Conservation (phyloP, 2,888 invertebrate species). For the Spilarctia lutea region DNA sequence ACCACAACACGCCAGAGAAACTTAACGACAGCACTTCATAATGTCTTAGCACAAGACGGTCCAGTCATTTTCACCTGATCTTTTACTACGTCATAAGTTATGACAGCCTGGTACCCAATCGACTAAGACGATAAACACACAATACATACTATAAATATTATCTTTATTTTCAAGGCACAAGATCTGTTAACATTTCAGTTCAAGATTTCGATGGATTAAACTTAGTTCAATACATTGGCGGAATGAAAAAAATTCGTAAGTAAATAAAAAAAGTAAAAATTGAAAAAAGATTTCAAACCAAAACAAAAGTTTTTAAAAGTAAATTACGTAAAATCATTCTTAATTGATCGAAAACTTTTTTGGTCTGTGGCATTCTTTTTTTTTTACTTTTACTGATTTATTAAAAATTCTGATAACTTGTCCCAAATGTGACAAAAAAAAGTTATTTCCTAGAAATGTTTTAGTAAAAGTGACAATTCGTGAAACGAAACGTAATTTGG, state of each 20-base stretch:
- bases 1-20: neutral
- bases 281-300: neutral
- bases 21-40: neutral
- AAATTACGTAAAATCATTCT: neutral
- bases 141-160: neutral
- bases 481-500: slow-evolving; percentile 41
- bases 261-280: too few species aligned
- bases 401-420: neutral
- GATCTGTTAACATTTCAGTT: neutral
- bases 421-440: neutral
- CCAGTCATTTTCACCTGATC: neutral
- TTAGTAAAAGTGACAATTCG: slow-evolving; percentile 28
- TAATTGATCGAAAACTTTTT: neutral
- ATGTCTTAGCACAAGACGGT: neutral
- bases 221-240: neutral
- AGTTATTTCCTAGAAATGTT: slow-evolving; percentile 13
- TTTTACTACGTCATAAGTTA: neutral
- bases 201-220: neutral
- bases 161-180: neutral
- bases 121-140: neutral
- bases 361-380: too few species aligned
- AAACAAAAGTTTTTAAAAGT: neutral
- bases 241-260: too few species aligned
- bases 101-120: neutral
- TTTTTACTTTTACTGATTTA: neutral